Evolutionary conservation across 2,888 invertebrate genomes (phyloP).

Genomic region (Prosopocoilus inquinatus): DNA sequence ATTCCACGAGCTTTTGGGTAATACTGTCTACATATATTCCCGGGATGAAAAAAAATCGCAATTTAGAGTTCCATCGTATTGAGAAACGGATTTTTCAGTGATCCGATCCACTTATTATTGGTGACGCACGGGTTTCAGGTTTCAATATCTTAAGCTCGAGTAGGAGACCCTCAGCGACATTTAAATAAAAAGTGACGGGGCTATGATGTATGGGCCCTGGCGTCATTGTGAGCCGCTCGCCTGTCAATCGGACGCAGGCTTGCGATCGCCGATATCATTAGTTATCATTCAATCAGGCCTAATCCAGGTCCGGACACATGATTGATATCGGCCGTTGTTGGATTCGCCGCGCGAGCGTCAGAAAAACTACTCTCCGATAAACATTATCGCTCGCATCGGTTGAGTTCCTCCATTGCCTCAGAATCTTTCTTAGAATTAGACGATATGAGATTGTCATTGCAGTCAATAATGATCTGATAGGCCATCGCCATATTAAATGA

Average conservation of each 20-base stretch:
- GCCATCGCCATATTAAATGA: too few relatives aligned
- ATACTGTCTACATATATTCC: too few relatives aligned
- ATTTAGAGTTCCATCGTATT: too few relatives aligned
- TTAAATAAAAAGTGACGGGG: constrained; percentile 2
- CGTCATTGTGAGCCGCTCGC: constrained; percentile 2
- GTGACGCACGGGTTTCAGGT: too few relatives aligned
- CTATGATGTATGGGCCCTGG: background rate
- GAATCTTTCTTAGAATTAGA: too few relatives aligned
- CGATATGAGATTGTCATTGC: too few relatives aligned
- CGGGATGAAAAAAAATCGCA: too few relatives aligned
- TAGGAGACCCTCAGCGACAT: constrained; percentile 1
- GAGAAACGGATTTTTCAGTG: too few relatives aligned
- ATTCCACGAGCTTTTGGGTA: too few relatives aligned
- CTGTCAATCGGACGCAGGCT: constrained; percentile 3
- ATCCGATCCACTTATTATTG: too few relatives aligned
- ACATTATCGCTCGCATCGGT: background rate
- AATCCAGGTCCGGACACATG: constrained; percentile 1
- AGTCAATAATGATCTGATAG: too few relatives aligned
- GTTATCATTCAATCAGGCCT: constrained; percentile 5
- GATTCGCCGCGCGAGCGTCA: background rate
- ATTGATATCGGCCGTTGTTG: constrained; percentile 1
- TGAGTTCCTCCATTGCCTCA: too few relatives aligned
- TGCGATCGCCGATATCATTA: constrained; percentile 4
- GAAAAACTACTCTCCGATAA: background rate
- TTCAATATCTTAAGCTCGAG: constrained; percentile 1